Evolutionary conservation across 2,888 invertebrate species (phyloP).

Genomic region (Caprella mutica): DNA sequence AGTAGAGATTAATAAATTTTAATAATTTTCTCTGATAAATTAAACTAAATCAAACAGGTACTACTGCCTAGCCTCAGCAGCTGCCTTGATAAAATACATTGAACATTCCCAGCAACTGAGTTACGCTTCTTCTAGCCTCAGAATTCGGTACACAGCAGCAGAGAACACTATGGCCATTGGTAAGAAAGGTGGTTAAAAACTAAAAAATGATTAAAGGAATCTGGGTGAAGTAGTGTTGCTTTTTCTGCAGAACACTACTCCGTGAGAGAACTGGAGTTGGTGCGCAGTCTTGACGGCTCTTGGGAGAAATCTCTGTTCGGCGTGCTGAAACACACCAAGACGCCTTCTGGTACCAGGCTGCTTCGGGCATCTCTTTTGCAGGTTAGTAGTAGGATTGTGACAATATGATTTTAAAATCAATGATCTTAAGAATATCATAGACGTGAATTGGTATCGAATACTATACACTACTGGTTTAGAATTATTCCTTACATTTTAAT

Average conservation of each 20-base stretch:
- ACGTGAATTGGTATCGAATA: too few species aligned
- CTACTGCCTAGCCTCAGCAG: conserved; percentile 71
- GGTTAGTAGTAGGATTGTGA: too few species aligned
- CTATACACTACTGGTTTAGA: too few species aligned
- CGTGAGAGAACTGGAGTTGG: conserved; percentile 47
- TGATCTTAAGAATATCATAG: too few species aligned
- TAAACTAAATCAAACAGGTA: too few species aligned
- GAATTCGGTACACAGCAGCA: conserved; percentile 67
- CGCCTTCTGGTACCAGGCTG: conserved; percentile 61
- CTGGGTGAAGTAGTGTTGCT: too few species aligned
- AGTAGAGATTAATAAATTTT: too few species aligned
- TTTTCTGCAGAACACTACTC: conserved; percentile 19
- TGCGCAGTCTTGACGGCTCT: conserved; percentile 48
- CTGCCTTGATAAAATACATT: conserved; percentile 71
- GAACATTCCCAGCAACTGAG: conserved; percentile 45
- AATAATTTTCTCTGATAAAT: too few species aligned
- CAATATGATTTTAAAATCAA: too few species aligned
- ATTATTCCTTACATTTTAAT: too few species aligned
- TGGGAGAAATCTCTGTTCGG: conserved; percentile 51
- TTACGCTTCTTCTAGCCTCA: conserved; percentile 60
- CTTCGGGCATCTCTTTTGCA: conserved; percentile 69
- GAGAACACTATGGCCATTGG: conserved; percentile 74
- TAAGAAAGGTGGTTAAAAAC: conserved; percentile 42
- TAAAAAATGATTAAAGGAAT: too few species aligned
- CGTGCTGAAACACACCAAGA: conserved; percentile 56